These are phyloP conservation scores for Stegodyphus mimosarum DNA, from an alignment of 1,140 invertebrate genomes.

Conservation along the genomic window DNA sequence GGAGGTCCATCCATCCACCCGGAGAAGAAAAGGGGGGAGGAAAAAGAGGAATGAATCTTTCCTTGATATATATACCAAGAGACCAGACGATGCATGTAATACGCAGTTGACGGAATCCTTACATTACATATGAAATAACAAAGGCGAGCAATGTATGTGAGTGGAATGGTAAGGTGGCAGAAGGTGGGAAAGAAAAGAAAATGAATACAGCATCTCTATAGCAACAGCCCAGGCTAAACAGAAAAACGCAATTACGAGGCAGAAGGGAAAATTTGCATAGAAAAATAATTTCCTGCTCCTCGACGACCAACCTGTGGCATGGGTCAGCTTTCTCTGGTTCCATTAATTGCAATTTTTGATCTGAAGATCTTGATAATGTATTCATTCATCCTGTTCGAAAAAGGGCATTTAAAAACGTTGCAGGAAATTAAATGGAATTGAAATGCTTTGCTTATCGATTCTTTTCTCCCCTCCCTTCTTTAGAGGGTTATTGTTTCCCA, in stretches of 20 bases:
- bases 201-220: slow-evolving; percentile 13
- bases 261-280: slow-evolving; percentile 32
- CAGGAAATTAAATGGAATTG: too few species aligned
- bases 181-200: slow-evolving; percentile 10
- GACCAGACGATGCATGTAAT: too few species aligned
- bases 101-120: too few species aligned
- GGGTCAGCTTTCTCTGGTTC: not conserved
- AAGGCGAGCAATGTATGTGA: slow-evolving; percentile 32
- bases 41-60: too few species aligned
- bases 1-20: not conserved
- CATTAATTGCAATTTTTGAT: not conserved
- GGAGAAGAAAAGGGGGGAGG: too few species aligned
- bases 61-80: too few species aligned
- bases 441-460: too few species aligned
- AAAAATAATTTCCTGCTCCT: slow-evolving; percentile 29
- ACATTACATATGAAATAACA: slow-evolving; percentile 1
- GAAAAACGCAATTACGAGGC: slow-evolving; percentile 40
- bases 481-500: too few species aligned
- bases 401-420: not conserved
- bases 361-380: not conserved
- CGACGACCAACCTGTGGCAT: slow-evolving; percentile 4
- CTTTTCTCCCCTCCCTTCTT: too few species aligned
- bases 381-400: not conserved
- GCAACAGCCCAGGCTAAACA: slow-evolving; percentile 36
- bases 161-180: slow-evolving; percentile 32